phyloP scores from a whole-genome alignment of 1,140 invertebrate species.

The Phymorhynchus buccinoides region DNA sequence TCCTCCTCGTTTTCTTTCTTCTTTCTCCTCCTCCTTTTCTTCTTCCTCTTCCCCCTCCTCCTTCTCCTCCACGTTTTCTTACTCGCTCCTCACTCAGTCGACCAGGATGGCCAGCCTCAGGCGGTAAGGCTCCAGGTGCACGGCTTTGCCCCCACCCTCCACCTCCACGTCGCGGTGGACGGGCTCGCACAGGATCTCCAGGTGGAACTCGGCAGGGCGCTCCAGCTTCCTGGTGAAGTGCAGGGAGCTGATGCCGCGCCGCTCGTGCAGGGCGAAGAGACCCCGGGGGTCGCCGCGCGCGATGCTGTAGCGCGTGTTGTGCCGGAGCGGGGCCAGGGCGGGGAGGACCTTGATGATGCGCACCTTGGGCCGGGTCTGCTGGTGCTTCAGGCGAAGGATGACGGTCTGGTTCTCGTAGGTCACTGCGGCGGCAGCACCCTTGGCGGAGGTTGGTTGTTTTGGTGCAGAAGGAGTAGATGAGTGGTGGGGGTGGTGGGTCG shows the following conservation, averaged over 20 bases:
- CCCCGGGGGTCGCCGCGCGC: constrained; percentile 79
- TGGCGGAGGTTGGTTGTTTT: not conserved
- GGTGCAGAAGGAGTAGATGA: no score
- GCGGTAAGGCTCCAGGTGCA: constrained; percentile 56
- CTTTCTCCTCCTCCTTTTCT: no score
- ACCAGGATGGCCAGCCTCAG: constrained; percentile 60
- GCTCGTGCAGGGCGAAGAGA: constrained; percentile 80
- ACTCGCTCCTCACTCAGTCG: no score
- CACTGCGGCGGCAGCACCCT: no score
- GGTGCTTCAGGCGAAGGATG: constrained; percentile 54
- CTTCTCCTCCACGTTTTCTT: no score
- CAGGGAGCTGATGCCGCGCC: constrained; percentile 76
- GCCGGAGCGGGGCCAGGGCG: constrained; percentile 66
- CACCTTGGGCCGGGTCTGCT: constrained; percentile 58
- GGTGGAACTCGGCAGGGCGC: constrained; percentile 47
- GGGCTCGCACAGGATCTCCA: constrained; percentile 61
- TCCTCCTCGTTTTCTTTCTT: no score
- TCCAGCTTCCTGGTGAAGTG: constrained; percentile 60
- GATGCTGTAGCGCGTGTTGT: constrained; percentile 80
- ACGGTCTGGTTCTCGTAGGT: constrained; percentile 39
- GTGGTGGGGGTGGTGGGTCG: no score
- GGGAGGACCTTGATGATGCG: constrained; percentile 64
- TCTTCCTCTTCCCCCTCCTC: no score
- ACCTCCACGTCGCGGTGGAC: constrained; percentile 52
- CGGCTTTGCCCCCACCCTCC: constrained; percentile 48